Evolutionary conservation across 2,113 vertebrate genomes (phyloP).

Genomic region (Gallinago paraguaiae): DNA sequence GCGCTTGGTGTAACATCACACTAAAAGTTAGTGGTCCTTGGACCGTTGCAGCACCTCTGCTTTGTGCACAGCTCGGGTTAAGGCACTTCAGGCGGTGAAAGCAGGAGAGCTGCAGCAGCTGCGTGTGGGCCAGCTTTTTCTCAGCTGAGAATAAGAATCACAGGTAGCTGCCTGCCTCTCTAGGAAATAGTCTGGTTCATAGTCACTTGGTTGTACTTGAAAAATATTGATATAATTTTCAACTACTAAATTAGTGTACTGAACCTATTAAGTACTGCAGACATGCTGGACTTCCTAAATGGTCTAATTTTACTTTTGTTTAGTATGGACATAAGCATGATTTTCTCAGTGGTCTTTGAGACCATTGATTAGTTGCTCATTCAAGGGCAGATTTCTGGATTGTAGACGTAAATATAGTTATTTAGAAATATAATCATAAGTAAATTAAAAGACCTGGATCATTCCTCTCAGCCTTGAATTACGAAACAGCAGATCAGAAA

Average conservation of each 20-base stretch:
- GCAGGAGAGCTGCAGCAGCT: not conserved
- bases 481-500: not conserved
- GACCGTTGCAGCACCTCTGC: rapidly evolving
- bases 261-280: not conserved
- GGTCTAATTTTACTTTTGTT: not conserved
- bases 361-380: not conserved
- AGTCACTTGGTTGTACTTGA: not conserved
- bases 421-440: not conserved
- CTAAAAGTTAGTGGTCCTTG: not conserved
- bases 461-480: not conserved
- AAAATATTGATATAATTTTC: not conserved
- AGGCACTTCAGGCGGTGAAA: not conserved
- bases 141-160: not conserved
- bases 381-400: not conserved
- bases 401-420: not conserved
- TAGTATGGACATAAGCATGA: not conserved
- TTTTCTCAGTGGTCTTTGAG: not conserved
- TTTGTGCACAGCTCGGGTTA: not conserved
- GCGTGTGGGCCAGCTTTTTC: not conserved
- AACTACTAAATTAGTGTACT: not conserved
- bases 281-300: not conserved
- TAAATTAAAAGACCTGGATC: not conserved
- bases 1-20: not conserved
- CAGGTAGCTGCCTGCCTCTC: not conserved
- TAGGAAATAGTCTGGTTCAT: not conserved